Conservation (phyloP, 2,797 vertebrate species). For the Macroramphosus scolopax region DNA sequence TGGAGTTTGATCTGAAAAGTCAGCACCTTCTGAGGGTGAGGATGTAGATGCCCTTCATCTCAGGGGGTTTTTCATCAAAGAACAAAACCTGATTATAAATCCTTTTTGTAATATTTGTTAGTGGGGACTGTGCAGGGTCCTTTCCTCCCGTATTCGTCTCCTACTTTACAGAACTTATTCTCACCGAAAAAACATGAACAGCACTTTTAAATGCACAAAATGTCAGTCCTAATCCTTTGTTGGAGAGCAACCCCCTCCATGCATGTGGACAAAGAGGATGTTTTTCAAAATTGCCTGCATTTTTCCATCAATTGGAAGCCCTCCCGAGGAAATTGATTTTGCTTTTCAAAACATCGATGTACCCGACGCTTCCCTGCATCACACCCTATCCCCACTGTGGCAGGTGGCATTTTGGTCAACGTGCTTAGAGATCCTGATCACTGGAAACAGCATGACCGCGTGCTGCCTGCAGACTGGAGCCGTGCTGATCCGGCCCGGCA, state of each 20-base stretch:
- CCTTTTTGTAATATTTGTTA: too few relatives aligned
- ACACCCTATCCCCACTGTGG: slow-evolving; percentile 32
- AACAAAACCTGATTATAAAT: too few relatives aligned
- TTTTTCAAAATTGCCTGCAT: slow-evolving; percentile 53
- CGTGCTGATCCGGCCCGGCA: slow-evolving; percentile 65
- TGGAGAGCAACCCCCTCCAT: slow-evolving; percentile 18
- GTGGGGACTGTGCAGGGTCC: too few relatives aligned
- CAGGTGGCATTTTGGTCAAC: slow-evolving; percentile 63
- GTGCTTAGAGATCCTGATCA: slow-evolving; percentile 51
- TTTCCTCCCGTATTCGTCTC: too few relatives aligned
- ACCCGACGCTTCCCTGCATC: slow-evolving; percentile 49
- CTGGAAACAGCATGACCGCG: slow-evolving; percentile 38
- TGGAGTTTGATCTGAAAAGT: too few relatives aligned
- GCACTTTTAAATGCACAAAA: slow-evolving; percentile 18
- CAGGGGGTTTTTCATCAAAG: too few relatives aligned
- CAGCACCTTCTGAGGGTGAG: too few relatives aligned
- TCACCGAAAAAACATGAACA: background rate
- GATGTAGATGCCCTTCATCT: too few relatives aligned
- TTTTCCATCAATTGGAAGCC: slow-evolving; percentile 43
- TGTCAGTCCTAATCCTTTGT: slow-evolving; percentile 24
- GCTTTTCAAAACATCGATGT: slow-evolving; percentile 56
- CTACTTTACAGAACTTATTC: too few relatives aligned
- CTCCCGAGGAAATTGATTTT: slow-evolving; percentile 51
- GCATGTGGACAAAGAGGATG: slow-evolving; percentile 40
- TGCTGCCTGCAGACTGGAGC: slow-evolving; percentile 61